Conservation (phyloP, 1,140 invertebrate species). For the Arctopsyche grandis region DNA sequence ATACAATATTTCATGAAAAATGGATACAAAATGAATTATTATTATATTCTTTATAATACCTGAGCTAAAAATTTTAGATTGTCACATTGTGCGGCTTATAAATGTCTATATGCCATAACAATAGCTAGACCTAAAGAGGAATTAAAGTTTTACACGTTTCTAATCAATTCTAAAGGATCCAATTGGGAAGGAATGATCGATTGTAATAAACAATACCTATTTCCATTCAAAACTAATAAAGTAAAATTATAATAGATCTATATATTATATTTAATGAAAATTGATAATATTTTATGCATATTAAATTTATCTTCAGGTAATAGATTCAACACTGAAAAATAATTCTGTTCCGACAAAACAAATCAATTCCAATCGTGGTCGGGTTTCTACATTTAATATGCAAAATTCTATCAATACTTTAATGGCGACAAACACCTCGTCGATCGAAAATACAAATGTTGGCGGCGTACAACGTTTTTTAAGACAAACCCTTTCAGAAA, state of each 20-base stretch:
- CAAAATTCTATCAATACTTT: conserved; percentile 19
- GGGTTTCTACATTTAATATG: not conserved
- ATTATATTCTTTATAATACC: not conserved
- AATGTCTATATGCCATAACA: conserved; percentile 47
- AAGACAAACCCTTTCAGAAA: conserved; percentile 14
- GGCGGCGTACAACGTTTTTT: not conserved
- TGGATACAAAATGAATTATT: not conserved
- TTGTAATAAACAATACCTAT: conserved; percentile 33
- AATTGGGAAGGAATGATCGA: conserved; percentile 49
- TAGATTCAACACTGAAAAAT: not conserved
- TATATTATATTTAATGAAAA: not conserved
- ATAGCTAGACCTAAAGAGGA: conserved; percentile 43
- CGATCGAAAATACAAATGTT: not conserved
- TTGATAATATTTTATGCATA: not conserved
- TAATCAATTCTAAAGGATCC: conserved; percentile 27
- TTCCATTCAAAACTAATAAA: conserved; percentile 38
- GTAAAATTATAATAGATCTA: not conserved
- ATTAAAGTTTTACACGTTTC: conserved; percentile 37
- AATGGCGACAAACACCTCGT: not conserved
- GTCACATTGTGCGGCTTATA: conserved; percentile 45
- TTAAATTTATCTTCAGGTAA: conserved; percentile 12
- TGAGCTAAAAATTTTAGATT: conserved; percentile 34
- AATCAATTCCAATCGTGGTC: not conserved
- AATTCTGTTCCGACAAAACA: conserved; percentile 11
- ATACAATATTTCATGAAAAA: not conserved